Conservation (phyloP, 2,113 vertebrate genomes). For the Entelurus aequoreus region DNA sequence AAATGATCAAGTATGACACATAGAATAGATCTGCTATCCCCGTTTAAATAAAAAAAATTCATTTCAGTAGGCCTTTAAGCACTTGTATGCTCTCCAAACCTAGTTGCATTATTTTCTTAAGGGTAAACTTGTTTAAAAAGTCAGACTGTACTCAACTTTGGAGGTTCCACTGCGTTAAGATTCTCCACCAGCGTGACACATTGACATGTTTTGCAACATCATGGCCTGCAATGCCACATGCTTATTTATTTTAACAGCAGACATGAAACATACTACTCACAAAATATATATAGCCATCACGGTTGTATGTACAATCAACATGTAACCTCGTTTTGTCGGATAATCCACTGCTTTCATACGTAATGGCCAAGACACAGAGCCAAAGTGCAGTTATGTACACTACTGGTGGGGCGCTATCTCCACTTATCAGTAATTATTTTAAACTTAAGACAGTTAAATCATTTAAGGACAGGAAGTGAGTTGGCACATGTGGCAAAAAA, state of each 20-base stretch:
- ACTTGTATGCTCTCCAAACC: no score
- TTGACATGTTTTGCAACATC: no score
- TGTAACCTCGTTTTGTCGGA: not conserved
- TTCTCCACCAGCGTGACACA: no score
- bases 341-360: not conserved
- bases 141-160: not conserved
- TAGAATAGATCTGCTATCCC: no score
- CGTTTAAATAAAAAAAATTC: no score
- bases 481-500: constrained; percentile 64
- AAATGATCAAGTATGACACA: no score
- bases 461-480: constrained; percentile 46
- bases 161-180: not conserved
- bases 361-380: not conserved
- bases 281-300: not conserved
- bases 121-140: not conserved
- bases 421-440: not conserved
- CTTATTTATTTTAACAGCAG: not conserved
- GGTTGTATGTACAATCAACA: not conserved
- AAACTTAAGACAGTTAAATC: constrained; percentile 51
- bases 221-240: not conserved
- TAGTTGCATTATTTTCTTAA: not conserved
- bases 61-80: no score
- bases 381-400: not conserved
- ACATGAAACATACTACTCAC: not conserved
- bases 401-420: not conserved